Evolutionary conservation across 92 coral and sea anemone genomes (phyloP), one percentile per base, ranked within the genome.

Genomic region (Zoanthus solanderi): DNA sequence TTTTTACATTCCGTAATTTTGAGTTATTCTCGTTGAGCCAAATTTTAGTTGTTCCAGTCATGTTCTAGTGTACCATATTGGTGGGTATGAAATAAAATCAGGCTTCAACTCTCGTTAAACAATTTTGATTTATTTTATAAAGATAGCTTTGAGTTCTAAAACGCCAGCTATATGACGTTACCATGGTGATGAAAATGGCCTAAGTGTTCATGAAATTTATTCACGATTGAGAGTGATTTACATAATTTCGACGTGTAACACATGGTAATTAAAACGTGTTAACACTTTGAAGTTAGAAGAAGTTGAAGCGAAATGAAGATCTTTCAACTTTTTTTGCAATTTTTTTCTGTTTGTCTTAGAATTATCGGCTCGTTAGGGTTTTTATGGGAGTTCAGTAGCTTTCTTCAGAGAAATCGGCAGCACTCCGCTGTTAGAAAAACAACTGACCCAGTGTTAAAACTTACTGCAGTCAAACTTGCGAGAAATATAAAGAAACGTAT

Each of bases 331-430:
- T 83, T 90, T 30, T 80, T 94, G 17, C 85, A 75, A 7, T 1
- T 92, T 16, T 31, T 90, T 12, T 92, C 94, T 4, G 32, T 88
- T 18, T 74, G 54, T 16, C 76, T 94, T 53, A 93, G 86, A 84
- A 68, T 80, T 47, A 9, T 94, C 31, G 88, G 66, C 16, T 85
- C 81, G 1, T 30, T 90, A 46, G 97, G 97, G 52, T 84, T 94
- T 78, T 71, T 94, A 16, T 87, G 89, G 95, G 97, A 94, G 37
- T 28, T 90, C 31, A 82, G 87, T 2, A 78, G 72, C 16, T 78
- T 75, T 34, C 72, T 87, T 47, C 93, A 88, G 42, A 95, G 98
- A 5, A 87, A 87, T 61, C 90, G 63, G 50, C 85, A 85, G 34
- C 78, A 29, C 48, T 58, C 88, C 11, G 89, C 42, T 37, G 42